phyloP scores from a whole-genome alignment of 2,888 invertebrate genomes.

The Callosobruchus maculatus region DNA sequence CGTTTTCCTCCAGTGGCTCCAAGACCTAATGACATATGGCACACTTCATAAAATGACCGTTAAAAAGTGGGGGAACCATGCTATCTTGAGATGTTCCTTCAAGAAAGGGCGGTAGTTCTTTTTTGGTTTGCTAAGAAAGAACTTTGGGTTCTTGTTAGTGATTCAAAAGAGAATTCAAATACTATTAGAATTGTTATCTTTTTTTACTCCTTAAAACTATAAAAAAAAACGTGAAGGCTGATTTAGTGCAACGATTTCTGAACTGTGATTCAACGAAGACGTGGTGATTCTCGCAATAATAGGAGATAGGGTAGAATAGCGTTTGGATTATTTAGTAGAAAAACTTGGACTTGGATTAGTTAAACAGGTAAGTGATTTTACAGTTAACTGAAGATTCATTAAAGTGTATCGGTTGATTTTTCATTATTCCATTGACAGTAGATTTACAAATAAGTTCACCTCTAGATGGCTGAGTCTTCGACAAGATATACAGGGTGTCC shows the following conservation, averaged over 20 bases:
- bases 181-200: not conserved
- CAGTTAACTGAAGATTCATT: too few relatives aligned
- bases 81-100: slow-evolving; percentile 12
- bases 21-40: not conserved
- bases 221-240: not conserved
- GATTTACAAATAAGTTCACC: too few relatives aligned
- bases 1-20: not conserved
- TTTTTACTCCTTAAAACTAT: not conserved
- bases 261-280: not conserved
- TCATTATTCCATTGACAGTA: too few relatives aligned
- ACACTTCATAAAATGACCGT: not conserved
- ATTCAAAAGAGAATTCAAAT: not conserved
- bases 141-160: not conserved
- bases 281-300: not conserved
- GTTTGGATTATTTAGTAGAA: too few relatives aligned
- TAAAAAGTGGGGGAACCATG: slow-evolving; percentile 30
- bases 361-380: too few relatives aligned
- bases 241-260: not conserved
- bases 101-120: slow-evolving; percentile 13
- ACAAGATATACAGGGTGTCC: too few relatives aligned
- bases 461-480: too few relatives aligned
- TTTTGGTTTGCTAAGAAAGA: slow-evolving; percentile 4
- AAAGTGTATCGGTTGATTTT: too few relatives aligned
- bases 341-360: too few relatives aligned
- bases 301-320: not conserved